Evolutionary conservation across 1,140 invertebrate genomes (phyloP).

Genomic region (Vanessa tameamea): DNA sequence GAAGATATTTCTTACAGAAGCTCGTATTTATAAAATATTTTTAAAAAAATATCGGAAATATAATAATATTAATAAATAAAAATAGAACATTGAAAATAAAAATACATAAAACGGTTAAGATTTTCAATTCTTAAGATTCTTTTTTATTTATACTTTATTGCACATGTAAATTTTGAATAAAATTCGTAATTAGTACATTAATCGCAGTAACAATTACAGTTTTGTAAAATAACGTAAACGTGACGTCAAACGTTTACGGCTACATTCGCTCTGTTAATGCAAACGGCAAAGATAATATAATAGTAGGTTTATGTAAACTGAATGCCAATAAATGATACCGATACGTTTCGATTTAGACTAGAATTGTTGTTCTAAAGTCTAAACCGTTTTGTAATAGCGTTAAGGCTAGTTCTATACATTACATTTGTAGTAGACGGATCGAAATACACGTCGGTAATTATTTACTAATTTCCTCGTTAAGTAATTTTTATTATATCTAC

Average conservation of each 20-base stretch:
- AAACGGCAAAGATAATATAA: constrained; percentile 28
- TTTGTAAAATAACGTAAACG: constrained; percentile 20
- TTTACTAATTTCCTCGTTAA: not conserved
- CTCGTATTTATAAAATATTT: too few species aligned
- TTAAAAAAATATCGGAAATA: too few species aligned
- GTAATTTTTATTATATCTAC: too few species aligned
- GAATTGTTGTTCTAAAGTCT: constrained; percentile 18
- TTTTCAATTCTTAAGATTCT: too few species aligned
- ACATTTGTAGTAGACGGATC: not conserved
- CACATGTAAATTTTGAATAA: too few species aligned
- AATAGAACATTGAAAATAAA: too few species aligned
- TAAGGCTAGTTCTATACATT: constrained; percentile 4
- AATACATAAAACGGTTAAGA: too few species aligned
- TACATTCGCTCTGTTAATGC: constrained; percentile 11
- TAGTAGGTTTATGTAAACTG: constrained; percentile 33
- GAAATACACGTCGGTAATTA: not conserved
- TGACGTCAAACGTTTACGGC: constrained; percentile 36
- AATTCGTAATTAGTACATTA: not conserved
- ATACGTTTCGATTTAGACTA: constrained; percentile 24
- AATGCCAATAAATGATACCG: constrained; percentile 32
- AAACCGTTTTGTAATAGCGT: constrained; percentile 6
- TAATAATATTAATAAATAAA: too few species aligned
- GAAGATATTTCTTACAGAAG: too few species aligned
- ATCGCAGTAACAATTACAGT: not conserved
- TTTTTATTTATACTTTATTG: too few species aligned